Percentiles rank a stretch among this genome's conserved stretches.
These are phyloP conservation scores for Lagorchestes hirsutus DNA, from an alignment of 2,797 vertebrate genomes.

Conservation along the genomic window DNA sequence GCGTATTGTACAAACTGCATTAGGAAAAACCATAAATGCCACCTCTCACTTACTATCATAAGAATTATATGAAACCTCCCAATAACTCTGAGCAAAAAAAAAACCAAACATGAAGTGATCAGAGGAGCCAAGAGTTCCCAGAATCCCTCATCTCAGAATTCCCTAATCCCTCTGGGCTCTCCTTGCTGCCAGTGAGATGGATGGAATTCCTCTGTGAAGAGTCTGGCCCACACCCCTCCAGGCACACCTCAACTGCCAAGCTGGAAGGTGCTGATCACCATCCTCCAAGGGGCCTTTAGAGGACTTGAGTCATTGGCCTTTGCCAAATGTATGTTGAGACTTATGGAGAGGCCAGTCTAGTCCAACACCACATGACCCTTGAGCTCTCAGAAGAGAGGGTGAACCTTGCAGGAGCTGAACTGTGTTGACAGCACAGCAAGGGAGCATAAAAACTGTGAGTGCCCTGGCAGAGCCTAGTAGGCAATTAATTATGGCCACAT, in stretches of 20 bases:
- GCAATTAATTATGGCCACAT: slow-evolving; percentile 13
- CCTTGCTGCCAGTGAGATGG: slow-evolving; percentile 29
- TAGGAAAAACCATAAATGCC: slow-evolving; percentile 63
- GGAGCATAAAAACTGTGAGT: slow-evolving; percentile 12
- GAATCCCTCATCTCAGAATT: slow-evolving; percentile 42
- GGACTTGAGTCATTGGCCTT: slow-evolving; percentile 10
- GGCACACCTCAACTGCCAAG: slow-evolving; percentile 8
- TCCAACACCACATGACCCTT: background rate
- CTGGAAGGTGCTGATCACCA: background rate
- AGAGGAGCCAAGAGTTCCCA: slow-evolving; percentile 34
- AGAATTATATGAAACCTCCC: slow-evolving; percentile 50
- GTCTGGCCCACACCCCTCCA: background rate
- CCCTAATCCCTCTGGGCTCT: slow-evolving; percentile 1
- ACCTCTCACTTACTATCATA: slow-evolving; percentile 60
- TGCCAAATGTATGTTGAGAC: slow-evolving; percentile 14
- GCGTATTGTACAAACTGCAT: slow-evolving; percentile 70
- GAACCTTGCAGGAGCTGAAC: slow-evolving; percentile 34
- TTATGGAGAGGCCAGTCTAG: background rate
- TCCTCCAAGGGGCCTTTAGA: slow-evolving; percentile 7
- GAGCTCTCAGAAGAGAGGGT: slow-evolving; percentile 38
- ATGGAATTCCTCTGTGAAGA: slow-evolving; percentile 31
- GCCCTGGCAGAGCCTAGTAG: slow-evolving; percentile 15
- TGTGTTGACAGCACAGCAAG: slow-evolving; percentile 40
- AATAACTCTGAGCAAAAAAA: slow-evolving; percentile 24
- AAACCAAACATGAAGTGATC: slow-evolving; percentile 33